Conservation (phyloP, 2,113 vertebrate species). For the Toxotes jaculatrix region DNA sequence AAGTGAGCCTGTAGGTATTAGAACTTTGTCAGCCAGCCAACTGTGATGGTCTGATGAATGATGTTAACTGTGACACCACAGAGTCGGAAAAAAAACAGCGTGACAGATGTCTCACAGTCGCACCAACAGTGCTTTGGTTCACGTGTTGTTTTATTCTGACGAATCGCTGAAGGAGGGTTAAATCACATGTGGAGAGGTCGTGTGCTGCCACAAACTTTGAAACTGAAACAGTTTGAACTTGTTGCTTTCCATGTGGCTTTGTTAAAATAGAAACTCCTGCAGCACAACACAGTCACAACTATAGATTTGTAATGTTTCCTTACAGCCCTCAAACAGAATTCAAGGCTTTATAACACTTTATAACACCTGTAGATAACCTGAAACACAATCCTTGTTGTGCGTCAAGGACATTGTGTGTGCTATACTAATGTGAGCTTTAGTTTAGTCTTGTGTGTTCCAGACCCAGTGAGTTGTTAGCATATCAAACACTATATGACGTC, state of each 20-base stretch:
- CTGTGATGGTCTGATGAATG: constrained; percentile 16
- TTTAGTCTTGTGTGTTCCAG: background rate
- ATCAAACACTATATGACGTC: background rate
- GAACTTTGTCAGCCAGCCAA: background rate
- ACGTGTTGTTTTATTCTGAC: background rate
- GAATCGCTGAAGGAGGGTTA: background rate
- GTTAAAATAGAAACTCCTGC: too few species aligned
- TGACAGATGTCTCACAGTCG: constrained; percentile 16
- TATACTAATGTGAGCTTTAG: background rate
- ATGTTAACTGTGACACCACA: constrained; percentile 36
- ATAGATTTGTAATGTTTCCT: too few species aligned
- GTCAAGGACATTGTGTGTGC: background rate
- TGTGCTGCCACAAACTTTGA: background rate
- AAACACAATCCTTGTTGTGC: background rate
- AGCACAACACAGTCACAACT: too few species aligned
- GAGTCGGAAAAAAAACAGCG: background rate
- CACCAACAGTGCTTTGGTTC: background rate
- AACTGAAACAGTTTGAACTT: background rate
- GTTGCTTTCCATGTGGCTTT: background rate
- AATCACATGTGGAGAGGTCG: background rate
- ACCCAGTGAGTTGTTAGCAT: background rate
- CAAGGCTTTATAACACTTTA: background rate
- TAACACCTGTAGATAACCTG: background rate
- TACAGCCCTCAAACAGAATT: too few species aligned
- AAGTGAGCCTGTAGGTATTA: constrained; percentile 17